Base-by-base conservation (phyloP, 2,797 vertebrate genomes). In the Scyliorhinus canicula region DNA sequence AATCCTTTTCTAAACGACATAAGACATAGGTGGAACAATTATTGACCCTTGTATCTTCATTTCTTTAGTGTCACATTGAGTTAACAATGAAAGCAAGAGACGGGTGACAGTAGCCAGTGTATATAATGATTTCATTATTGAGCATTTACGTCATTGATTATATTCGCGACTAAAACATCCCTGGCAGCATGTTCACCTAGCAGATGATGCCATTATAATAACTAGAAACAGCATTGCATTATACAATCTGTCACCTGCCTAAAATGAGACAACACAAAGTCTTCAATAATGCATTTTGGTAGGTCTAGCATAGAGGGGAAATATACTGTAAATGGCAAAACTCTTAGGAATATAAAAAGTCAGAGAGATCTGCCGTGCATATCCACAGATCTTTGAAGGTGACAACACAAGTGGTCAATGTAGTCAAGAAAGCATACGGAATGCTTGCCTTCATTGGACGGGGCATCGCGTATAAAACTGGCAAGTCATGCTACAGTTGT, bases 81-180 rank as follows among this genome's bases (percentile, higher is more conserved):
- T 74, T 94, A 52, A 24, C 47, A 71, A 11, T 94, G 67, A 69
- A 52, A 71, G 86, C 86, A 55, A 47, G 86, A 57, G n/a, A 90
- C 3, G 16, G 47, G 74, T 74, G 67, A 94, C 50, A 74, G 67
- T 71, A 93, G 71, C 44, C 47, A 94, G 67, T 24, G 4, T 31
- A 35, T 52, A 71, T 50, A 94, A 94, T 71, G 93, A 71, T 69
- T 94, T 94, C 47, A 94, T 94, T 94, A 74, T n/a, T 24, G 93
- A 52, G 67, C 93, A 55, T 91, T 65, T 65, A 91, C 57, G 60
- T 94, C 67, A 94, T 71, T 74, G 44, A 74, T 71, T 55, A 94
- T 55, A 31, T 94, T 71, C 47, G 31, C 93, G 9, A 74, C 67
- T 94, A 94, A 71, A 94, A 69, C 69, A 94, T 94, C 28, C 7